Base-by-base conservation (phyloP, 2,888 invertebrate genomes). In the Amphipyra tragopoginis region DNA sequence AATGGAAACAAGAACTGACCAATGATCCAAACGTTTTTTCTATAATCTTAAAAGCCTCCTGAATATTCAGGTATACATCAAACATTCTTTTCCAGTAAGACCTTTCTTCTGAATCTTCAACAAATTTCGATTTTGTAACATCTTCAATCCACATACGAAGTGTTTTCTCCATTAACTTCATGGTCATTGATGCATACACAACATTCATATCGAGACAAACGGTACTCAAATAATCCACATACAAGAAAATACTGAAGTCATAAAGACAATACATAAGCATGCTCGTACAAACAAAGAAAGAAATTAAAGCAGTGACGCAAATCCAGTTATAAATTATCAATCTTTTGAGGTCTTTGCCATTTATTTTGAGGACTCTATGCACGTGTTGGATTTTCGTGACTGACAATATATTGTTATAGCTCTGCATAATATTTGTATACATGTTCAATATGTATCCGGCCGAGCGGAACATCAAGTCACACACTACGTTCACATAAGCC, bases 191-290 rank as follows among this genome's bases (percentile, higher is more conserved):
- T 9, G 38, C 47, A 52, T 63, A 52, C 6, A 52, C 21, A 6
- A 63, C 13, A 9, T 61, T 63, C 0, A 61, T 14, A 47, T 63
- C 47, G 5, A 47, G 36, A 15, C 29, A 40, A 1, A 52, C 3
- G 42, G 29, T 21, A 1, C 8, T 6, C 10, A 38, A 11, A n/a
- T n/a, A 6, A 9, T 5, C 10, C 11, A 5, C 1, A 38, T 11
- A 11, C 10, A 8, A 38, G 8, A 10, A 34, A n/a, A 7, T 33
- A 9, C 43, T 11, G 38, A 38, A 5, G n/a, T 1, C 11, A 6
- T 7, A 26, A 61, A 38, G 1, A 39, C 8, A 2, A 13, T 42
- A 29, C 4, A 34, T 26, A 39, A 11, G 60, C 7, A 62, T 4
- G 4, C 38, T 14, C 43, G 14, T 64, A 5, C 1, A 5, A 1